These are phyloP conservation scores for Sebastes vulpes DNA, from an alignment of 2,797 vertebrate genomes.

Conservation along the genomic window DNA sequence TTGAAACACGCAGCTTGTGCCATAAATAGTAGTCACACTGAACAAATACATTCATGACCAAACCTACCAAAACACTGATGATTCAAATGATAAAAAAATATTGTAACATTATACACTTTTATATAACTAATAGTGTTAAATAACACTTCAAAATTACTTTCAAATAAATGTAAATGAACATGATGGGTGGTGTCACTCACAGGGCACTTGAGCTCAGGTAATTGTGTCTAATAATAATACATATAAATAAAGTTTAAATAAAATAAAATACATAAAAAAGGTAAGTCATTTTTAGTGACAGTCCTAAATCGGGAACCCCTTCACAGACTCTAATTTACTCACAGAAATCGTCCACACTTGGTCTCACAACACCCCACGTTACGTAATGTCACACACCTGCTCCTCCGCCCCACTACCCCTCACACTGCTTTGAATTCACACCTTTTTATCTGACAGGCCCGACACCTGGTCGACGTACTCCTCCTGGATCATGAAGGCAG, in stretches of 20 bases:
- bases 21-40: background rate
- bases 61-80: background rate
- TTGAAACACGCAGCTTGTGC: background rate
- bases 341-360: background rate
- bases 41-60: background rate
- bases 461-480: slow-evolving; percentile 99
- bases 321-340: background rate
- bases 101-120: background rate
- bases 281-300: background rate
- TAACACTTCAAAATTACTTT: background rate
- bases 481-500: slow-evolving; percentile 99
- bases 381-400: slow-evolving; percentile 25
- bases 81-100: background rate
- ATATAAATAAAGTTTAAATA: background rate
- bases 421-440: slow-evolving; percentile 68
- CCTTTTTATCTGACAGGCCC: slow-evolving; percentile 99
- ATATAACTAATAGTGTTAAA: background rate
- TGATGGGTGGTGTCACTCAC: background rate
- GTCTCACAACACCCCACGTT: background rate
- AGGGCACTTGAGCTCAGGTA: background rate
- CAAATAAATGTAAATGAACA: background rate
- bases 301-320: background rate
- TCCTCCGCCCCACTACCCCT: slow-evolving; percentile 8
- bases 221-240: background rate
- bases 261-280: background rate